phyloP scores from a whole-genome alignment of 1,140 invertebrate genomes.

The Drosophila kanapiae region DNA sequence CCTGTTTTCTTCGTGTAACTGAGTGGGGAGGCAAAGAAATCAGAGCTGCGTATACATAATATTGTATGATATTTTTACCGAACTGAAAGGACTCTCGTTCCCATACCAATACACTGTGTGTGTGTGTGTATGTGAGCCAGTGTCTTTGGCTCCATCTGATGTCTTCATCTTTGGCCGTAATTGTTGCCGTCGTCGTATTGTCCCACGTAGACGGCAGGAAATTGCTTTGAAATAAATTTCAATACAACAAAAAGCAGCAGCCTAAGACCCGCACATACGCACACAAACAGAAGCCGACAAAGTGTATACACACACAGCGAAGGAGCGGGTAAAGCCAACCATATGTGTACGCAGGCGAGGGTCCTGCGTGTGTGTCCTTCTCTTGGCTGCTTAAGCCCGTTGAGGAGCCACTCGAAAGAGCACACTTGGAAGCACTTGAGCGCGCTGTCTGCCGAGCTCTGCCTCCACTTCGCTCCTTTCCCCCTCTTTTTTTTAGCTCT shows the following conservation, averaged over 20 bases:
- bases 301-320: not conserved
- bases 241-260: slow-evolving; percentile 78
- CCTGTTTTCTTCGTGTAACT: not conserved
- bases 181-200: slow-evolving; percentile 70
- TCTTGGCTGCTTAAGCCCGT: slow-evolving; percentile 62
- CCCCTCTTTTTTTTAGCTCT: slow-evolving; percentile 42
- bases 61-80: slow-evolving; percentile 68
- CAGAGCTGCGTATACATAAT: slow-evolving; percentile 80
- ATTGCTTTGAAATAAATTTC: slow-evolving; percentile 84
- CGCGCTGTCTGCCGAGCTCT: slow-evolving; percentile 40
- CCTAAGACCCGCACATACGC: slow-evolving; percentile 57
- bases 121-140: slow-evolving; percentile 18
- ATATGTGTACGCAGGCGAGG: slow-evolving; percentile 52
- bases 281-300: slow-evolving; percentile 5
- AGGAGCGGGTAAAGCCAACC: slow-evolving; percentile 35
- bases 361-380: slow-evolving; percentile 43
- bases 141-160: slow-evolving; percentile 61
- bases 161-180: slow-evolving; percentile 81
- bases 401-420: slow-evolving; percentile 71
- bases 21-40: slow-evolving; percentile 41
- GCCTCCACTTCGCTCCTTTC: not conserved
- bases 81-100: slow-evolving; percentile 6
- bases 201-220: slow-evolving; percentile 79
- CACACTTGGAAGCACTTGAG: slow-evolving; percentile 66
- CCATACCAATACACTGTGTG: slow-evolving; percentile 13